A percentile compares a stretch with the other conserved stretches of the same genome.
Conservation (phyloP, 2,113 vertebrate genomes). For the Tragelaphus scriptus region DNA sequence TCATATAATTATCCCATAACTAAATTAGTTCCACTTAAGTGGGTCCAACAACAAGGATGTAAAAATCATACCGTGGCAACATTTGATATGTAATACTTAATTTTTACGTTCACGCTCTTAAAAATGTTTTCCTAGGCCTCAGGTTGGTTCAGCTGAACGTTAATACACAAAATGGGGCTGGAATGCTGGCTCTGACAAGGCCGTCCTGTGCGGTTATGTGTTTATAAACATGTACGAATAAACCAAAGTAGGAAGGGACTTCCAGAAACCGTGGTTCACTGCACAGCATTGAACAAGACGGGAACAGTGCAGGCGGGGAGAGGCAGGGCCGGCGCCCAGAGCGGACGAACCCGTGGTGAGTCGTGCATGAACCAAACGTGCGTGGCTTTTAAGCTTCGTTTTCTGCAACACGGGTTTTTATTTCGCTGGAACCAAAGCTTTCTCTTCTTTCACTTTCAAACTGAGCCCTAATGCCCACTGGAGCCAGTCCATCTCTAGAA, state of each 20-base stretch:
- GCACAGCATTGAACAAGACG: accelerated
- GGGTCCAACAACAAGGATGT: background rate
- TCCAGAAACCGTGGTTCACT: background rate
- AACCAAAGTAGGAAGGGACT: background rate
- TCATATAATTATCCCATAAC: background rate
- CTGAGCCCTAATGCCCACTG: accelerated
- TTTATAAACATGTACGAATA: background rate
- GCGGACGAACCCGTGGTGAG: accelerated
- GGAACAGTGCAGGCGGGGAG: accelerated
- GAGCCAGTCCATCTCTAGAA: accelerated
- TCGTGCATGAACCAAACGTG: accelerated
- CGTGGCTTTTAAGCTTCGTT: background rate
- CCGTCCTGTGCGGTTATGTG: accelerated
- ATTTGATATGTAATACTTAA: background rate
- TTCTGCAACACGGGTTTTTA: background rate
- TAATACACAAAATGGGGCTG: accelerated
- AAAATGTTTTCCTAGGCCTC: background rate
- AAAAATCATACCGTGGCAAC: too few species aligned
- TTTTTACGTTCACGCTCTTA: background rate
- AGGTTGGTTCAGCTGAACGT: too few species aligned
- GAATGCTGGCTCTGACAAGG: accelerated
- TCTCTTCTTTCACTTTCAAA: background rate
- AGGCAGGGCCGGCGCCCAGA: background rate
- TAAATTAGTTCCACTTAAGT: background rate
- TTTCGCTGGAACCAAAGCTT: background rate